A percentile compares a stretch with the other conserved stretches of the same genome.
Evolutionary conservation across 2,113 vertebrate species (phyloP).

Genomic region (Trogon surrucura): DNA sequence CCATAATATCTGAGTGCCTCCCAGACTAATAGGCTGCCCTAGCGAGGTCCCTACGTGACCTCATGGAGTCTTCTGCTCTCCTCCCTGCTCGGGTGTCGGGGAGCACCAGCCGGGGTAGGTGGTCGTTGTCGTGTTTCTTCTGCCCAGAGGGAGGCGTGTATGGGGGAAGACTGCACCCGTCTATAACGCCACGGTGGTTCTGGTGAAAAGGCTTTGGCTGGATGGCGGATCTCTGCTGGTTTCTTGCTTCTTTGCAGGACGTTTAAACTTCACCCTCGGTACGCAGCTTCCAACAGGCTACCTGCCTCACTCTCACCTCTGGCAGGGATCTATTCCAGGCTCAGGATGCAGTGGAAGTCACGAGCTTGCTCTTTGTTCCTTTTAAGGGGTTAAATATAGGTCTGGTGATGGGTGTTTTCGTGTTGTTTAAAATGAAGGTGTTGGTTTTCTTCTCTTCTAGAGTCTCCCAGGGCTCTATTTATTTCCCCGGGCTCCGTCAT

Average conservation of each 20-base stretch:
- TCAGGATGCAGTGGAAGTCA: background rate
- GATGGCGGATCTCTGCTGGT: background rate
- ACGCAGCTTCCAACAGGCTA: background rate
- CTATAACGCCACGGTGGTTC: background rate
- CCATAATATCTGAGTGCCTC: conserved; percentile 11
- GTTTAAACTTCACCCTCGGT: background rate
- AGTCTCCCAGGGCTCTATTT: background rate
- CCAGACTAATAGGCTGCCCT: conserved; percentile 18
- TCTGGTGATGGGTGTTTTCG: background rate
- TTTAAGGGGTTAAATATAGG: background rate
- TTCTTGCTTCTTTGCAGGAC: background rate
- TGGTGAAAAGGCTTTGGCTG: conserved; percentile 20
- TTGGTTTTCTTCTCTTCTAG: background rate
- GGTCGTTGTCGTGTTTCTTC: background rate
- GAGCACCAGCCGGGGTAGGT: conserved; percentile 62
- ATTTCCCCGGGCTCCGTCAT: conserved; percentile 47
- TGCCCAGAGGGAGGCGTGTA: background rate
- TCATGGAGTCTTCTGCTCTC: conserved; percentile 69
- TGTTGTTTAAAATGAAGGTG: background rate
- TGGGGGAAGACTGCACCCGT: background rate
- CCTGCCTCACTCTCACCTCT: background rate
- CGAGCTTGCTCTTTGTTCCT: background rate
- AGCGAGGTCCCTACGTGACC: conserved; percentile 46
- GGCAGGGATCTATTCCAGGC: background rate
- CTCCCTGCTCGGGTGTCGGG: conserved; percentile 52